Conservation (phyloP, 30 jellyfish, hydroid and myxozoan genomes). For the Nemopilema nomurai region DNA sequence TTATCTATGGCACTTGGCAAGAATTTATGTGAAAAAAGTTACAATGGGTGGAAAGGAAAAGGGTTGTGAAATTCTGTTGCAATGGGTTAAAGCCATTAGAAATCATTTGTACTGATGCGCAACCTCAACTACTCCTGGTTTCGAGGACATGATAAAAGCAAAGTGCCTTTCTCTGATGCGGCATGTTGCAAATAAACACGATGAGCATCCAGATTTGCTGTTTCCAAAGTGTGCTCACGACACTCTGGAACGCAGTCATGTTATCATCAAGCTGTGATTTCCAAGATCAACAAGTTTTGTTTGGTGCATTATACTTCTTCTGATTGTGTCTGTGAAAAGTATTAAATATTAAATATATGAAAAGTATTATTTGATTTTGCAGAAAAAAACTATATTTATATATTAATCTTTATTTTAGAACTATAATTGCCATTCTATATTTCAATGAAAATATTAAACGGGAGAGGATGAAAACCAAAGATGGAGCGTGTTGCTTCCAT, state of each 20-base stretch:
- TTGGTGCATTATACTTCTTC: neutral
- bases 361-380: neutral
- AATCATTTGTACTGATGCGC: neutral
- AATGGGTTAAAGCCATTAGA: neutral
- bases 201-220: neutral
- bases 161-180: slow-evolving; percentile 2
- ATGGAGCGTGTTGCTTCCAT: slow-evolving; percentile 9
- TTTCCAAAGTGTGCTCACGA: slow-evolving; percentile 3
- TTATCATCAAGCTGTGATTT: neutral
- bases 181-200: neutral
- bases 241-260: neutral
- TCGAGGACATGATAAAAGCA: slow-evolving; percentile 4
- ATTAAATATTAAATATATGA: neutral
- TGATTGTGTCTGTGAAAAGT: neutral
- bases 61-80: neutral
- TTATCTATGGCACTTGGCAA: slow-evolving; percentile 42
- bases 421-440: slow-evolving; percentile 18
- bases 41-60: slow-evolving; percentile 11
- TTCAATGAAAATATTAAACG: slow-evolving; percentile 36
- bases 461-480: neutral
- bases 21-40: slow-evolving; percentile 5
- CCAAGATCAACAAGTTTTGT: neutral
- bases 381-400: neutral
- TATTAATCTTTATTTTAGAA: neutral
- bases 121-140: neutral